Evolutionary conservation across 2,888 invertebrate species (phyloP).

Genomic region (Caenorhabditis sp.): DNA sequence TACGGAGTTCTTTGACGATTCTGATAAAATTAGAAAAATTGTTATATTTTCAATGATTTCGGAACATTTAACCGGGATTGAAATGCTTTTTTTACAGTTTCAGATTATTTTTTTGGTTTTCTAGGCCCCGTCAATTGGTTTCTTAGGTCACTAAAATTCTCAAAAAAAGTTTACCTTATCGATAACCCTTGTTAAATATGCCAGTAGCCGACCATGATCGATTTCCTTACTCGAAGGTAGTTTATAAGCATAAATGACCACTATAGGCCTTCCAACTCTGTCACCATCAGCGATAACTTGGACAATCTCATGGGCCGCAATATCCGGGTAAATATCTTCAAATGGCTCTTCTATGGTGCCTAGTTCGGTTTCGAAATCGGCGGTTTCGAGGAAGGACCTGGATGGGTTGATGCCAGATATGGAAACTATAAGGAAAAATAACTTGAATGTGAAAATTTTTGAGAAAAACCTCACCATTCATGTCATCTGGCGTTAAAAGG

Average conservation of each 20-base stretch:
- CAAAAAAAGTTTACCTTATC: slow-evolving; percentile 43
- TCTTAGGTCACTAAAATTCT: too few relatives aligned
- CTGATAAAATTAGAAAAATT: too few relatives aligned
- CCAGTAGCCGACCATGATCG: slow-evolving; percentile 80
- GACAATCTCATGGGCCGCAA: slow-evolving; percentile 81
- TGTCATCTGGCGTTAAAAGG: slow-evolving; percentile 61
- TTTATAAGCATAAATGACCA: slow-evolving; percentile 92
- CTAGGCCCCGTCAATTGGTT: too few relatives aligned
- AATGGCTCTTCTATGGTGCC: slow-evolving; percentile 50
- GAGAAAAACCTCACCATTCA: slow-evolving; percentile 40
- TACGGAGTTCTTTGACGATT: too few relatives aligned
- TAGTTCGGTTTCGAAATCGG: slow-evolving; percentile 55
- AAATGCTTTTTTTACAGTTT: too few relatives aligned
- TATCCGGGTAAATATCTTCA: slow-evolving; percentile 75
- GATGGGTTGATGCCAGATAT: slow-evolving; percentile 37
- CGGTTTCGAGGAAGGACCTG: slow-evolving; percentile 55
- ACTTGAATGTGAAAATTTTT: background rate
- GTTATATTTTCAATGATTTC: too few relatives aligned
- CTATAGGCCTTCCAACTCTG: slow-evolving; percentile 78
- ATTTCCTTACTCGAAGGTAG: slow-evolving; percentile 83
- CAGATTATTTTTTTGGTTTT: too few relatives aligned
- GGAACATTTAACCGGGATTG: too few relatives aligned
- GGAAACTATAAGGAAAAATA: slow-evolving; percentile 14
- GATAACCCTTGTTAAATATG: slow-evolving; percentile 73
- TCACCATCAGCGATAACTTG: slow-evolving; percentile 79